Conservation (phyloP, 2,888 invertebrate species). For the Drosophila niveifrons region DNA sequence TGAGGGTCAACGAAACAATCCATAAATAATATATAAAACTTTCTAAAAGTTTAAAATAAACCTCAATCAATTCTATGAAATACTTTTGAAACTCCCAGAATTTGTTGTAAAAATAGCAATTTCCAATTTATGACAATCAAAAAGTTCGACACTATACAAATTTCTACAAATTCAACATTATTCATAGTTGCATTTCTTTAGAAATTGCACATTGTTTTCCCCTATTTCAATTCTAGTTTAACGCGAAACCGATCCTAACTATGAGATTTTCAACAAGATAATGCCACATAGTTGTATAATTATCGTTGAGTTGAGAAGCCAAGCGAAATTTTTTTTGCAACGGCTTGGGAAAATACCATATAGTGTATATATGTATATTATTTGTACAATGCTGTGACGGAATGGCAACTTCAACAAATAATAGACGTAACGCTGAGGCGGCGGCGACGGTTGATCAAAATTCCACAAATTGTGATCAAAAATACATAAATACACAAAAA, state of each 20-base stretch:
- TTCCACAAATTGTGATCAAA: constrained; percentile 57
- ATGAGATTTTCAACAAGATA: neutral
- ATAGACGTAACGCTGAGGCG: constrained; percentile 1
- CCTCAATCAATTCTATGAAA: no score
- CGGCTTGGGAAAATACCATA: constrained; percentile 25
- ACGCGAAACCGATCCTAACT: neutral
- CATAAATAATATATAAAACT: no score
- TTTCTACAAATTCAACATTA: neutral
- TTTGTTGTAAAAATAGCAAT: no score
- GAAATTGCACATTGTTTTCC: neutral
- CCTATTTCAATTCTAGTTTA: neutral
- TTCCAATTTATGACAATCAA: neutral
- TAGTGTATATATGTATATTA: neutral
- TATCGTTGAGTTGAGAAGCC: constrained; percentile 6
- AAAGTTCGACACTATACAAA: neutral
- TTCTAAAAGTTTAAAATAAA: no score
- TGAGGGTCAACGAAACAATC: no score
- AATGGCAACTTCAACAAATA: constrained; percentile 3
- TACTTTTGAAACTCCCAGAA: no score
- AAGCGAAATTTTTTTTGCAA: neutral
- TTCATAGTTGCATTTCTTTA: neutral
- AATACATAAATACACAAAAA: constrained; percentile 56
- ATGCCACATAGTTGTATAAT: constrained; percentile 5
- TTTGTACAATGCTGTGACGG: constrained; percentile 1
- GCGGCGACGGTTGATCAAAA: constrained; percentile 40